Conservation (phyloP, 2,888 invertebrate species). For the Timema cristinae region DNA sequence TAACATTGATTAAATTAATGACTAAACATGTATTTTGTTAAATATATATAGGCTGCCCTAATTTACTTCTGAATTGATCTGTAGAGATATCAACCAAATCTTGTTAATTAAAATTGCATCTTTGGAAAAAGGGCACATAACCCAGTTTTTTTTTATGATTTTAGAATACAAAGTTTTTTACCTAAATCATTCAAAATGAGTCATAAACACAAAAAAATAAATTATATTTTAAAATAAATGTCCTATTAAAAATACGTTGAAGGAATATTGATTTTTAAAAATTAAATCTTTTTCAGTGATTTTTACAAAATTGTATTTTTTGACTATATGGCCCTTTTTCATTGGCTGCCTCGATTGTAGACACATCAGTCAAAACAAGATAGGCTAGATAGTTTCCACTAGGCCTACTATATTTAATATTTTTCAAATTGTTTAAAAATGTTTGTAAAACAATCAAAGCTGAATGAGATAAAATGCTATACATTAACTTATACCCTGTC, state of each 20-base stretch:
- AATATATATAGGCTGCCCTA: too few relatives aligned
- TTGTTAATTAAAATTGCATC: background rate
- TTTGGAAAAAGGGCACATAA: background rate
- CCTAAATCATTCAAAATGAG: too few relatives aligned
- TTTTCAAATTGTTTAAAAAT: too few relatives aligned
- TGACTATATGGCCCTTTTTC: background rate
- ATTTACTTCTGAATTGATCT: too few relatives aligned
- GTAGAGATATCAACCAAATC: too few relatives aligned
- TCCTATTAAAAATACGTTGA: background rate
- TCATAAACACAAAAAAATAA: background rate
- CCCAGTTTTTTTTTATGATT: background rate
- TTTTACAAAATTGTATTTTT: background rate
- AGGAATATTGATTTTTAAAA: background rate
- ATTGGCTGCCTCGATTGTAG: conserved; percentile 1
- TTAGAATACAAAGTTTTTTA: background rate
- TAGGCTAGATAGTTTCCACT: too few relatives aligned
- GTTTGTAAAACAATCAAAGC: too few relatives aligned
- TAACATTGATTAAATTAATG: background rate
- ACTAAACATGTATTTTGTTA: too few relatives aligned
- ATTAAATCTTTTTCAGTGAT: background rate
- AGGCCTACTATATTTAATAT: too few relatives aligned
- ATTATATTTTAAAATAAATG: background rate
- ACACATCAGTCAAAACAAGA: too few relatives aligned
- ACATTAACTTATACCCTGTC: too few relatives aligned
- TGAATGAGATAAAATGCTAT: too few relatives aligned